Percentiles rank a stretch among this genome's conserved stretches.
phyloP scores from a whole-genome alignment of 1,140 invertebrate genomes.

The Gonatopus flavifemur region DNA sequence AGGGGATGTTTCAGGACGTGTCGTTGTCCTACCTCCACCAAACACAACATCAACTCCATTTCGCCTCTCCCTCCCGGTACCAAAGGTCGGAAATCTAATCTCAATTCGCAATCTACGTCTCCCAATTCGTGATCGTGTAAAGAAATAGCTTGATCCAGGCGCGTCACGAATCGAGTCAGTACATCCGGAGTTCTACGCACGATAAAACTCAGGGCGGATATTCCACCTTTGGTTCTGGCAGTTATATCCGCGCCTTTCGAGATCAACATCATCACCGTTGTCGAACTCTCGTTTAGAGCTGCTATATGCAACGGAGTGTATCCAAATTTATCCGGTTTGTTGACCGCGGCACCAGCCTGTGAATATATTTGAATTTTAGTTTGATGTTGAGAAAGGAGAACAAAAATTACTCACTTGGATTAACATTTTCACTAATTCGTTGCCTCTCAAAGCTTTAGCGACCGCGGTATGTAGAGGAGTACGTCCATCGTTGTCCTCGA shows the following conservation, averaged over 20 bases:
- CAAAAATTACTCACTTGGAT: conserved; percentile 48
- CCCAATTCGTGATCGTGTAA: conserved; percentile 79
- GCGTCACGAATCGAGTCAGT: conserved; percentile 68
- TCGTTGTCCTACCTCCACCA: conserved; percentile 75
- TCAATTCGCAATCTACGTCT: conserved; percentile 80
- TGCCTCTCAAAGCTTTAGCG: conserved; percentile 71
- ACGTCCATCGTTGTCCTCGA: conserved; percentile 68
- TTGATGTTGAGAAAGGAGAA: too few species aligned
- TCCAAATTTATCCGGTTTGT: conserved; percentile 75
- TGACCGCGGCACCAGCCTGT: conserved; percentile 72
- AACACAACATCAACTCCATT: conserved; percentile 71
- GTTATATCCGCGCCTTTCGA: conserved; percentile 81
- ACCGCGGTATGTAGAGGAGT: conserved; percentile 79
- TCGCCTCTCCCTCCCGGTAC: conserved; percentile 69
- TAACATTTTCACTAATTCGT: conserved; percentile 69
- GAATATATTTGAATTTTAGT: background rate
- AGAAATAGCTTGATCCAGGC: conserved; percentile 76
- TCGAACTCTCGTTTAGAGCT: conserved; percentile 79
- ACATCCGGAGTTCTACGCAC: conserved; percentile 79
- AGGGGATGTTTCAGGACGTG: conserved; percentile 78
- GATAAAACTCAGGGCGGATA: conserved; percentile 78
- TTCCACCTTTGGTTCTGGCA: conserved; percentile 74
- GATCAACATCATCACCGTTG: conserved; percentile 73
- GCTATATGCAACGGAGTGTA: conserved; percentile 82
- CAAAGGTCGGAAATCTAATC: conserved; percentile 72